These are phyloP conservation scores for Dicycla oo DNA, from an alignment of 2,888 invertebrate species.

Conservation along the genomic window DNA sequence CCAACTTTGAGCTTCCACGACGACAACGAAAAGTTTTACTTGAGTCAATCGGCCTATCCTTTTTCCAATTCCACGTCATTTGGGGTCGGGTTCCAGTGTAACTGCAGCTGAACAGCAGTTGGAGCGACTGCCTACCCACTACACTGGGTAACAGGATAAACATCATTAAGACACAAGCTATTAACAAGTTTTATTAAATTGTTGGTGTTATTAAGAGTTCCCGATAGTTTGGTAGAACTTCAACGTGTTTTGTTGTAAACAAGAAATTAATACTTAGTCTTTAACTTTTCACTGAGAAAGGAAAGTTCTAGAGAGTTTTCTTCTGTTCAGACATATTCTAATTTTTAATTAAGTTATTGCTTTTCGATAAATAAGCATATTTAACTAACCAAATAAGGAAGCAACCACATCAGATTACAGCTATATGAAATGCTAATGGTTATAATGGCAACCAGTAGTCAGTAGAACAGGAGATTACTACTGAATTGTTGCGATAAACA, in stretches of 20 bases:
- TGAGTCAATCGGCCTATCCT: too few species aligned
- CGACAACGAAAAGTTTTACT: not conserved
- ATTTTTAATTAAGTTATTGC: not conserved
- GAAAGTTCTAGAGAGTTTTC: not conserved
- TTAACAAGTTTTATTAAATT: too few species aligned
- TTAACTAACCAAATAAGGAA: slow-evolving; percentile 5
- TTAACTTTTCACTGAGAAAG: not conserved
- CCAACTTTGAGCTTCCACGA: not conserved
- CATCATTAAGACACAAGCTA: too few species aligned
- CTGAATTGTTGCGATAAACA: slow-evolving; percentile 5
- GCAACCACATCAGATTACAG: not conserved
- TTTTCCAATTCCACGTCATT: too few species aligned
- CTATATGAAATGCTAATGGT: not conserved
- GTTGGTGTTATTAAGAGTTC: too few species aligned
- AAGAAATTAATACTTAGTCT: not conserved
- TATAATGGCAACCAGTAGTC: not conserved
- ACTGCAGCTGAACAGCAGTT: too few species aligned
- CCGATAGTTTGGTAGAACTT: not conserved
- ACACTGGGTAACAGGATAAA: too few species aligned
- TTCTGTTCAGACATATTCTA: not conserved
- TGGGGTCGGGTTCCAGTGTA: too few species aligned
- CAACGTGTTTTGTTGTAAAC: not conserved
- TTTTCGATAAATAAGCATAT: not conserved
- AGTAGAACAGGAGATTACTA: not conserved
- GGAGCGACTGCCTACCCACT: too few species aligned